Evolutionary conservation across 2,888 invertebrate species (phyloP).

Genomic region (Acanthopleura granulata): DNA sequence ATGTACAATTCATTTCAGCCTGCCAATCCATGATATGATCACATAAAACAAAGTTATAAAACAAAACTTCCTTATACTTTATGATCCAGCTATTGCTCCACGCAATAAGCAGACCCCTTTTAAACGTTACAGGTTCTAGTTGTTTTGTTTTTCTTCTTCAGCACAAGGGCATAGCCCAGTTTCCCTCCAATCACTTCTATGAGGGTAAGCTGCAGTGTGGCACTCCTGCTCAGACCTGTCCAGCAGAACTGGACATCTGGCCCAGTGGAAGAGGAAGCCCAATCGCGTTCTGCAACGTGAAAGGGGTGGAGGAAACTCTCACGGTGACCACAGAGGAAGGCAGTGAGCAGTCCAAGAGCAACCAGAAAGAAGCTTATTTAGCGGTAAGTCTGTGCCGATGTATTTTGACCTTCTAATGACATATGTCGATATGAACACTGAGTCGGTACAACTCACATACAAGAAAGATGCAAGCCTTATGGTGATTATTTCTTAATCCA

Average conservation of each 20-base stretch:
- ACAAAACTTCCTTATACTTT: too few relatives aligned
- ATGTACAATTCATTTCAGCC: too few relatives aligned
- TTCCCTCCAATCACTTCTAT: conserved; percentile 83
- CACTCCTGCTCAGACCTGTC: conserved; percentile 36
- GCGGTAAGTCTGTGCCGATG: conserved; percentile 37
- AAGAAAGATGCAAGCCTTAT: too few relatives aligned
- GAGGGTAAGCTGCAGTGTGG: conserved; percentile 70
- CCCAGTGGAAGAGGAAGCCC: conserved; percentile 42
- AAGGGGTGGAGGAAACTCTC: conserved; percentile 38
- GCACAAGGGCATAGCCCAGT: conserved; percentile 82
- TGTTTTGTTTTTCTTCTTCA: conserved; percentile 65
- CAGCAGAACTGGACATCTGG: conserved; percentile 45
- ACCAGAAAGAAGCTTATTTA: conserved; percentile 41
- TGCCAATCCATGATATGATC: too few relatives aligned
- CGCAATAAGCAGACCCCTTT: too few relatives aligned
- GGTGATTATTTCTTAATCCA: too few relatives aligned
- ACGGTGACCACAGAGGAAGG: conserved; percentile 27
- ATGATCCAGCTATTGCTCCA: too few relatives aligned
- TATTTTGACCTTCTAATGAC: too few relatives aligned
- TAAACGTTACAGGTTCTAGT: too few relatives aligned
- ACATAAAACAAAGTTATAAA: too few relatives aligned
- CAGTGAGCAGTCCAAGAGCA: conserved; percentile 33
- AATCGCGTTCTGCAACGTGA: conserved; percentile 46
- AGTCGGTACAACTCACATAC: too few relatives aligned
- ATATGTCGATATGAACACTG: too few relatives aligned